Evolutionary conservation across 2,113 vertebrate genomes (phyloP).

Genomic region (Beaufortia kweichowensis): DNA sequence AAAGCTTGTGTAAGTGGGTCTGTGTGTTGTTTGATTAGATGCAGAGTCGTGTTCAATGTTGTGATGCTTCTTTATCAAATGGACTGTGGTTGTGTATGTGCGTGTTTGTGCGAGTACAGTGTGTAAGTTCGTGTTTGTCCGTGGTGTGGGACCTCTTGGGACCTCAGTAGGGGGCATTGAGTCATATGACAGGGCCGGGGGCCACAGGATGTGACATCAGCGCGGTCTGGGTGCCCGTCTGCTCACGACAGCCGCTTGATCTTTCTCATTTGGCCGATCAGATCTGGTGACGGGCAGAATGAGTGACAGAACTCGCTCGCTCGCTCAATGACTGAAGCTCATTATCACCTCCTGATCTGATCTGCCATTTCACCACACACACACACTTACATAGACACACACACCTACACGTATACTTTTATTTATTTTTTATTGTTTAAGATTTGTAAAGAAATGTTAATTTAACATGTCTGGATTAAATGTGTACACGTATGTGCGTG

Average conservation of each 20-base stretch:
- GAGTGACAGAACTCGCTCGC: constrained; percentile 72
- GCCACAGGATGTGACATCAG: constrained; percentile 74
- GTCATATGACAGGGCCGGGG: constrained; percentile 76
- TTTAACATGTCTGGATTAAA: too few relatives aligned
- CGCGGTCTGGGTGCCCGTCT: constrained; percentile 74
- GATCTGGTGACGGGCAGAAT: constrained; percentile 75
- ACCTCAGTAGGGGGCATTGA: constrained; percentile 73
- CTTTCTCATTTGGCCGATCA: constrained; percentile 77
- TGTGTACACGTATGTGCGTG: too few relatives aligned
- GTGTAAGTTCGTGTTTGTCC: constrained; percentile 12
- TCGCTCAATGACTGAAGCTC: constrained; percentile 60
- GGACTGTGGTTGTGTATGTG: constrained; percentile 20
- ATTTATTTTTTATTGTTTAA: background rate
- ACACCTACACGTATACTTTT: constrained; percentile 11
- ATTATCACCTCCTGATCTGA: constrained; percentile 80
- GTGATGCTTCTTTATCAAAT: background rate
- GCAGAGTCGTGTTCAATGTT: too few relatives aligned
- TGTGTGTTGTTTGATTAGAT: too few relatives aligned
- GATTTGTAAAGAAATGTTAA: too few relatives aligned
- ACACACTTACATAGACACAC: constrained; percentile 44
- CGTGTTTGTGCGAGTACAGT: constrained; percentile 13
- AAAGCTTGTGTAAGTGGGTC: too few relatives aligned
- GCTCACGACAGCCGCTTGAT: constrained; percentile 78
- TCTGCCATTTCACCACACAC: constrained; percentile 72
- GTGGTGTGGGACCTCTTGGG: constrained; percentile 62